These are phyloP conservation scores for Amblyjoppa proteus DNA, from an alignment of 2,888 invertebrate species.

Conservation along the genomic window DNA sequence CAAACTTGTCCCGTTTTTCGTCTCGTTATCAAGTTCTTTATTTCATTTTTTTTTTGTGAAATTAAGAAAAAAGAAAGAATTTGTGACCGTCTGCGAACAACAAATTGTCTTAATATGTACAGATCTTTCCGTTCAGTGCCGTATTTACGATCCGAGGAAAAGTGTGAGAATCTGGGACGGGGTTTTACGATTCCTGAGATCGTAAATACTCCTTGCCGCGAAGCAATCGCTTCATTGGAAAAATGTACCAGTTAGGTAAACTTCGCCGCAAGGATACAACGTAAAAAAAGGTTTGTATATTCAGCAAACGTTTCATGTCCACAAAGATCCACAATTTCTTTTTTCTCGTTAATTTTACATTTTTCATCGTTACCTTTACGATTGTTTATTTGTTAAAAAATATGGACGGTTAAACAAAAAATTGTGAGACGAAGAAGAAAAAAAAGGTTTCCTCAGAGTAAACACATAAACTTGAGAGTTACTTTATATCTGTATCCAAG, in stretches of 20 bases:
- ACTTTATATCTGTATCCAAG: neutral
- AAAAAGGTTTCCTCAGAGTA: no score
- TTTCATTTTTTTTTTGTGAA: neutral
- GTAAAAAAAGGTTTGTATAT: neutral
- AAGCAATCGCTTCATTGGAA: neutral
- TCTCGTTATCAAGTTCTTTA: neutral
- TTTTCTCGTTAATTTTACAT: neutral
- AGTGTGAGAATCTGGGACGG: neutral
- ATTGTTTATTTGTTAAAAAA: neutral
- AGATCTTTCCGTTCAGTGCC: neutral
- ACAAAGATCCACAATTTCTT: neutral
- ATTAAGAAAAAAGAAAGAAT: neutral
- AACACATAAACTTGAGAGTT: neutral
- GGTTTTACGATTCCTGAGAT: slow-evolving; percentile 35
- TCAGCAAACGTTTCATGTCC: neutral
- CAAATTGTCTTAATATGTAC: neutral
- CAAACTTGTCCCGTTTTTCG: neutral
- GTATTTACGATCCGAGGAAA: neutral
- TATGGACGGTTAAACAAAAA: no score
- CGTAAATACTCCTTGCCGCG: slow-evolving; percentile 14
- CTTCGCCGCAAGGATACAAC: neutral
- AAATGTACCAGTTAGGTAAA: slow-evolving; percentile 16
- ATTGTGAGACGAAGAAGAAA: no score
- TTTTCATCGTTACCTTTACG: neutral
- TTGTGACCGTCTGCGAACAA: neutral